A percentile compares a stretch with the other conserved stretches of the same genome.
These are phyloP conservation scores for Coleophora flavipennella DNA, from an alignment of 2,888 invertebrate genomes.

Conservation along the genomic window DNA sequence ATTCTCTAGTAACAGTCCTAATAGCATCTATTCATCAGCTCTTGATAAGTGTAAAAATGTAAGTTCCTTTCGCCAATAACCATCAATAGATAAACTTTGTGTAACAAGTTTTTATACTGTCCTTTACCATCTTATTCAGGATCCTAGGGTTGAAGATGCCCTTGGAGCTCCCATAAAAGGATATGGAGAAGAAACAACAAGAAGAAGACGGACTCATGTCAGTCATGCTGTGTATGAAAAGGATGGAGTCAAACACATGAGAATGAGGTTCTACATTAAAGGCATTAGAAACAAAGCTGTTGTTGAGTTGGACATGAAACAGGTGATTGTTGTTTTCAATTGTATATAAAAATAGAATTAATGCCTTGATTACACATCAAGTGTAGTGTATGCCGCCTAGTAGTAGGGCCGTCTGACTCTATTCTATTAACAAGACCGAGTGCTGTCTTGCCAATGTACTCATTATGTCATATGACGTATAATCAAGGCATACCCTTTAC, in stretches of 20 bases:
- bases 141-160: conserved; percentile 83
- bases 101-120: too few species aligned
- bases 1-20: conserved; percentile 90
- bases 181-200: conserved; percentile 87
- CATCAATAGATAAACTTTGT: too few species aligned
- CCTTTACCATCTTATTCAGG: conserved; percentile 35
- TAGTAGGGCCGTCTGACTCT: too few species aligned
- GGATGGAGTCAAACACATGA: conserved; percentile 83
- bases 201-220: conserved; percentile 88
- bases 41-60: conserved; percentile 81
- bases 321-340: conserved; percentile 64
- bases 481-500: too few species aligned
- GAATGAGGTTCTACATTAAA: conserved; percentile 93
- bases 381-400: too few species aligned
- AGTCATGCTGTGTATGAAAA: conserved; percentile 83
- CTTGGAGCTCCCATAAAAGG: conserved; percentile 92
- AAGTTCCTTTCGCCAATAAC: conserved; percentile 18
- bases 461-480: too few species aligned
- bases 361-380: too few species aligned
- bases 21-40: conserved; percentile 86
- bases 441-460: too few species aligned
- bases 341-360: too few species aligned
- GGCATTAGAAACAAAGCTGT: conserved; percentile 86
- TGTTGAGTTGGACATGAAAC: conserved; percentile 88
- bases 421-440: too few species aligned